phyloP scores from a whole-genome alignment of 1,140 invertebrate species.

The Drosophila rhopaloa region DNA sequence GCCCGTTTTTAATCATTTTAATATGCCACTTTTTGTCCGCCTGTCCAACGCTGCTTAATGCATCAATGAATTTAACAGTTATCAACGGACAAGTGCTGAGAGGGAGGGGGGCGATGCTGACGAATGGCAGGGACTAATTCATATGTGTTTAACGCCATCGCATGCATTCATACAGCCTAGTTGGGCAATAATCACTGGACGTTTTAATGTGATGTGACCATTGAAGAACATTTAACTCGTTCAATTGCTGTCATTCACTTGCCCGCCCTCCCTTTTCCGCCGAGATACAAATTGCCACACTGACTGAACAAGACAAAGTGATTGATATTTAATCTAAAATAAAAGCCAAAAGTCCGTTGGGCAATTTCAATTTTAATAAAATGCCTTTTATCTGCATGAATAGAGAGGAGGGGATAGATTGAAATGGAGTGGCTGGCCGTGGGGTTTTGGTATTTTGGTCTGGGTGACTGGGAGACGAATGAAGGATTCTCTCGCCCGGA shows the following conservation, averaged over 20 bases:
- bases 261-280: not conserved
- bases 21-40: constrained; percentile 67
- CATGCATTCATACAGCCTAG: constrained; percentile 7
- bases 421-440: constrained; percentile 1
- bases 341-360: constrained; percentile 57
- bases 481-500: constrained; percentile 23
- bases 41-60: constrained; percentile 59
- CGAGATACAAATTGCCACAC: constrained; percentile 34
- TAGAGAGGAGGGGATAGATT: constrained; percentile 5
- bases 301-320: constrained; percentile 51
- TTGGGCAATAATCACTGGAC: constrained; percentile 34
- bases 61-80: constrained; percentile 56
- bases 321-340: constrained; percentile 69
- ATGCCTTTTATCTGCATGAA: constrained; percentile 49
- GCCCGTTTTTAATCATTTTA: constrained; percentile 71
- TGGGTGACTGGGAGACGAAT: constrained; percentile 6
- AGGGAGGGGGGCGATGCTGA: constrained; percentile 17
- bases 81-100: constrained; percentile 10
- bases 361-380: constrained; percentile 71
- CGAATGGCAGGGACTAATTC: constrained; percentile 58
- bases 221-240: constrained; percentile 47
- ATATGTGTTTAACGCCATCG: constrained; percentile 37
- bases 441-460: not conserved
- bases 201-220: constrained; percentile 38
- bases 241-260: constrained; percentile 56